Percentiles rank a stretch among this genome's conserved stretches.
These are phyloP conservation scores for Drosophila formosana DNA, from an alignment of 2,888 invertebrate genomes.

Conservation along the genomic window DNA sequence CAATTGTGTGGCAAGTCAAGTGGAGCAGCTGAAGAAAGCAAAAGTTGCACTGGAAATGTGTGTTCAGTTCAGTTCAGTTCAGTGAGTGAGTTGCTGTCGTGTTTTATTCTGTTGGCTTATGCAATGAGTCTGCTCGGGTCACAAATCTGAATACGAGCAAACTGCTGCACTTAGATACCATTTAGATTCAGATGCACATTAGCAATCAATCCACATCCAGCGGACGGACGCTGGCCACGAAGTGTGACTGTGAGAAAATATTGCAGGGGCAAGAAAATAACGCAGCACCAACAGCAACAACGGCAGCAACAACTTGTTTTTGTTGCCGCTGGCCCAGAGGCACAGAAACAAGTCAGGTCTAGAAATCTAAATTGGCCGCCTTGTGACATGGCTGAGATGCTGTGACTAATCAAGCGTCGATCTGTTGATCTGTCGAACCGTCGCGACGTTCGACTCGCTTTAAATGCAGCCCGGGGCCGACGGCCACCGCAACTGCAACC, in stretches of 20 bases:
- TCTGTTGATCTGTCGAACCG: slow-evolving; percentile 46
- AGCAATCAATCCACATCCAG: slow-evolving; percentile 71
- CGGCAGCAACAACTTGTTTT: slow-evolving; percentile 45
- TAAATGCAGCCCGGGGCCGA: slow-evolving; percentile 47
- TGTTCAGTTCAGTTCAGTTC: neutral
- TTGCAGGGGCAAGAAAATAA: slow-evolving; percentile 23
- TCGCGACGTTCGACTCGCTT: slow-evolving; percentile 1
- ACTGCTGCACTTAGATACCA: slow-evolving; percentile 37
- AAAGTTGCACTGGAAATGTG: slow-evolving; percentile 39
- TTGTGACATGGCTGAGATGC: slow-evolving; percentile 47
- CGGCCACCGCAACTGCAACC: slow-evolving; percentile 38
- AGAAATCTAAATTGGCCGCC: slow-evolving; percentile 57
- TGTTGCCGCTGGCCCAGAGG: slow-evolving; percentile 29
- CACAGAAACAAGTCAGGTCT: slow-evolving; percentile 39
- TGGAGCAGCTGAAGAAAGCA: slow-evolving; percentile 70
- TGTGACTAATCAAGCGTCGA: slow-evolving; percentile 63
- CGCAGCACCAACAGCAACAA: slow-evolving; percentile 2
- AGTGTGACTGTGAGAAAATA: slow-evolving; percentile 64
- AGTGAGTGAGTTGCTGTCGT: slow-evolving; percentile 21
- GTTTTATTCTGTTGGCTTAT: slow-evolving; percentile 45
- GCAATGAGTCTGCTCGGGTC: slow-evolving; percentile 31
- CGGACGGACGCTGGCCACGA: slow-evolving; percentile 39
- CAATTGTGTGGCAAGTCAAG: slow-evolving; percentile 51
- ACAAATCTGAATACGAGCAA: slow-evolving; percentile 48
- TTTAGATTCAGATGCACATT: slow-evolving; percentile 67